Base-by-base conservation (phyloP, 2,113 vertebrate species). In the Egretta garzetta region DNA sequence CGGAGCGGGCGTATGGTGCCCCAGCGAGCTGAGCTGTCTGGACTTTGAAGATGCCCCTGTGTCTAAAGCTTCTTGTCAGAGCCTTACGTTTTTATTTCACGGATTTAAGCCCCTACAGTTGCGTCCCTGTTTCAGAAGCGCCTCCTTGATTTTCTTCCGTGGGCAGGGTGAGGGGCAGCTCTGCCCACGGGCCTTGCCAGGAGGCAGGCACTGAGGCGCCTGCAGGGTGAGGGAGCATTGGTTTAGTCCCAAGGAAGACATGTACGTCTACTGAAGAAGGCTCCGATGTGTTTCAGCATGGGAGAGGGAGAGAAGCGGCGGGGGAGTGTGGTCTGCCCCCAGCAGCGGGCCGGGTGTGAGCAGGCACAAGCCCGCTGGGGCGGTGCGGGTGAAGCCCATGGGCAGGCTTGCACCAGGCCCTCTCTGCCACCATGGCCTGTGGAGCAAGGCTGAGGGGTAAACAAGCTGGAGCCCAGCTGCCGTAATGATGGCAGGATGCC, bases 31-130 rank as follows among this genome's bases (percentile, higher is more conserved):
- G n/a, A 3, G 3, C 1, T 2, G 9, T 4, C 10, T 28, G 10
- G 6, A 0, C 17, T 21, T 1, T 4, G 24, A 28, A 55, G 24
- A 3, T 0, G 2, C 1, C 15, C 17, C 6, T 2, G 4, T 3
- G 2, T 4, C 1, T n/a, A 7, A 28, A 24, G 18, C 3, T 35
- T 10, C 11, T 10, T 6, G 1, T 33, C 3, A 22, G 9, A 22
- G 20, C 15, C 6, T 30, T 19, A 26, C 6, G 0, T 24, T 58
- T 58, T 4, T 14, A 3, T n/a, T 32, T 32, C 6, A 4, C 39
- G 30, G 10, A 0, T 43, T 55, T 35, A 49, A 59, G 8, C 10
- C 7, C 10, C 5, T 10, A 4, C 8, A 6, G 7, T 3, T 32
- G 14, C 0, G 1, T 7, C 19, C 3, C 6, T 12, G 22, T 1